Base-by-base conservation (phyloP, 2,113 vertebrate species). In the Chaenogobius annularis region DNA sequence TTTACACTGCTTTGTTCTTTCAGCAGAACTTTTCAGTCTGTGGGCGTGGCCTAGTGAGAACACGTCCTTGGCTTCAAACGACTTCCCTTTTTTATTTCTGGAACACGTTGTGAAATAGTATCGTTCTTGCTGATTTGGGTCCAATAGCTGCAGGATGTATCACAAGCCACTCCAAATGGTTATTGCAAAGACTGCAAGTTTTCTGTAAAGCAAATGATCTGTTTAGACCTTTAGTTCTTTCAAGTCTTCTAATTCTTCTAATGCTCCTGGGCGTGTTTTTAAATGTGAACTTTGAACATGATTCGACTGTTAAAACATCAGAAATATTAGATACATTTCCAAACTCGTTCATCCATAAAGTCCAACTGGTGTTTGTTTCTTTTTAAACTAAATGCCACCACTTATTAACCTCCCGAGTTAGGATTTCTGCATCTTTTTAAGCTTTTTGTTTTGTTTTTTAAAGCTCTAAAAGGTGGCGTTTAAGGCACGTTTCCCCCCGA, bases 1-100 rank as follows among this genome's bases (percentile, higher is more conserved):
- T 91, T 91, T 88, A 90, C 78, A 70, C 54, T 68, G 75, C 77
- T 90, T 89, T 89, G 80, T 85, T 88, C 77, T 70, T 65, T 64
- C 66, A 5, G 4, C n/a, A n/a, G n/a, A n/a, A n/a, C 76, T 48
- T 63, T 65, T 74, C 63, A 62, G 15, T 68, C 46, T 23, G 70
- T 56, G 65, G 70, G 70, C 37, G 77, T 84, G 77, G 40, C 70
- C 63, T 69, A 71, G 68, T 75, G 43, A 52, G 26, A 62, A 69
- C 80, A 79, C 71, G 56, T 63, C 73, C 65, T 80, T 69, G 10
- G 26, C 58, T 81, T 68, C 8, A n/a, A 37, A 35, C 50, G 7
- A 72, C 63, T 86, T 85, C 71, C 69, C 68, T 19, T 61, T 75
- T 58, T 76, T 20, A 23, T 77, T 72, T 79, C 72, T 43, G 65